Evolutionary conservation across 2,797 vertebrate species (phyloP).

Genomic region (Telmatherina bonti): DNA sequence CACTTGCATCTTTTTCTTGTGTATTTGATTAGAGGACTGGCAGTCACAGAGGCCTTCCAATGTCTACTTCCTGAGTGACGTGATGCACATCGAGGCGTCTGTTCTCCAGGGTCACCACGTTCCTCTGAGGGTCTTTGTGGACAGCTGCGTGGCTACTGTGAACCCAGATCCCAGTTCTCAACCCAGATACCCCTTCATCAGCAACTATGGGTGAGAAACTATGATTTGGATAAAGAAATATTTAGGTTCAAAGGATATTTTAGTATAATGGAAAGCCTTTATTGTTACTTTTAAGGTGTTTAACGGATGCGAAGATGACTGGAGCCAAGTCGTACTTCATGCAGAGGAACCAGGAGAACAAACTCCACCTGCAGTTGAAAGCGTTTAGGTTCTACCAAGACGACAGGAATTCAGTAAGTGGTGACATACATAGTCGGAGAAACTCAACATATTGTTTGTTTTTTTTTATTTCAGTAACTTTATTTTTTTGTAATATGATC

Average conservation of each 20-base stretch:
- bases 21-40: constrained; percentile 76
- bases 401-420: constrained; percentile 64
- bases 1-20: constrained; percentile 34
- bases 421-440: not conserved
- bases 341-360: constrained; percentile 67
- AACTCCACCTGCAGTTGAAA: constrained; percentile 74
- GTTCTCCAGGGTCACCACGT: constrained; percentile 55
- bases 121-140: constrained; percentile 70
- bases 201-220: constrained; percentile 70
- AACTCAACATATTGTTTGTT: not conserved
- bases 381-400: constrained; percentile 69
- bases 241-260: too few relatives aligned
- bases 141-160: constrained; percentile 70
- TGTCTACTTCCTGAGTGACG: constrained; percentile 57
- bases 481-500: too few relatives aligned
- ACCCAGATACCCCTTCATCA: constrained; percentile 67
- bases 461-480: too few relatives aligned
- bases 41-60: constrained; percentile 58
- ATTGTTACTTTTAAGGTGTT: constrained; percentile 69
- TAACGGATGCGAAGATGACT: constrained; percentile 70
- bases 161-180: constrained; percentile 29
- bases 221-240: too few relatives aligned
- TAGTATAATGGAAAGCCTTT: too few relatives aligned
- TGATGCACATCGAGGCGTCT: constrained; percentile 68
- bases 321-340: constrained; percentile 77